Percentiles rank a stretch among this genome's conserved stretches.
phyloP scores from a whole-genome alignment of 2,113 vertebrate species.

The Mesocricetus auratus region DNA sequence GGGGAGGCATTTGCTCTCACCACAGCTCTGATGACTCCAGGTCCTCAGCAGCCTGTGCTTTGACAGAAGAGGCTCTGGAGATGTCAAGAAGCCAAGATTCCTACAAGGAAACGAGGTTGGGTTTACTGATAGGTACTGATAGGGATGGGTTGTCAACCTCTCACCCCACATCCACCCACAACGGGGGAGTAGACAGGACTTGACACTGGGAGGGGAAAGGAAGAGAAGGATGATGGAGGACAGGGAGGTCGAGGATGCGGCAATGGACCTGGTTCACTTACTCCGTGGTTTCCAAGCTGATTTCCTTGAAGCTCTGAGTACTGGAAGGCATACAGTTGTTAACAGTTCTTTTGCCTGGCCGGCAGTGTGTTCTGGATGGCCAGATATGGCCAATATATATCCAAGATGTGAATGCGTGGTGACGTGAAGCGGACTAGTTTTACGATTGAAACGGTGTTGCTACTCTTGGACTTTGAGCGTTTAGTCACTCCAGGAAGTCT shows the following conservation, averaged over 20 bases:
- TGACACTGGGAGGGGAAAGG: not conserved
- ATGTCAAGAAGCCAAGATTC: not conserved
- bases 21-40: not conserved
- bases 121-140: not conserved
- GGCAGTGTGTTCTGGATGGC: not conserved
- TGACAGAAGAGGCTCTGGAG: not conserved
- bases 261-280: not conserved
- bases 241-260: too few relatives aligned
- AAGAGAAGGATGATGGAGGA: not conserved
- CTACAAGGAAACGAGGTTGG: not conserved
- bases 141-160: not conserved
- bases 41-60: not conserved
- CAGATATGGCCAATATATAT: not conserved
- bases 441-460: not conserved
- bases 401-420: too few relatives aligned
- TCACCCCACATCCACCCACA: not conserved
- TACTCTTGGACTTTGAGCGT: not conserved
- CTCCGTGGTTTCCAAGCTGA: not conserved
- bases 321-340: not conserved
- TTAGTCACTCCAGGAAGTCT: not conserved
- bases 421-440: fast-evolving
- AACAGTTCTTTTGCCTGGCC: too few relatives aligned
- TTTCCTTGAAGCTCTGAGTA: not conserved
- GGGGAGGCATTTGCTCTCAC: not conserved
- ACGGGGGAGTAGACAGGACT: not conserved